Percentiles rank a stretch among this genome's conserved stretches.
Conservation (phyloP, 92 coral and sea anemone genomes). For the Phenganax stokvisi region DNA sequence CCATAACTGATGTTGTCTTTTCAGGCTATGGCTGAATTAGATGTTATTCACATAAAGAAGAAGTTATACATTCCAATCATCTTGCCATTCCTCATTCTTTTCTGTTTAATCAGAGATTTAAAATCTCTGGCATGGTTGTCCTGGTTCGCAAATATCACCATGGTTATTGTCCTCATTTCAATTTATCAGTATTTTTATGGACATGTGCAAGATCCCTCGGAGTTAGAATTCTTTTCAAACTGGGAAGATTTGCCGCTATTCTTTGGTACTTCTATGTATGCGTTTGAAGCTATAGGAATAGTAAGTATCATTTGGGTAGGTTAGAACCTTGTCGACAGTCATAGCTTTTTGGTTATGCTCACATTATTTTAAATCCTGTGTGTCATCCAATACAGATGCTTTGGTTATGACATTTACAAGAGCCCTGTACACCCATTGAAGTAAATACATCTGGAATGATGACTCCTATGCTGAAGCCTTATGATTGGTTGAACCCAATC, state of each 20-base stretch:
- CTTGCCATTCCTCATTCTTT: slow-evolving; percentile 62
- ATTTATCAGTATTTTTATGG: slow-evolving; percentile 59
- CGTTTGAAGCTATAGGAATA: slow-evolving; percentile 34
- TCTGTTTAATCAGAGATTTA: slow-evolving; percentile 72
- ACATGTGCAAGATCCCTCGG: slow-evolving; percentile 55
- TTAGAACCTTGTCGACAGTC: no score
- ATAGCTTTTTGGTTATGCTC: no score
- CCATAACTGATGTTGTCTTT: background rate
- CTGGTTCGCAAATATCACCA: slow-evolving; percentile 61
- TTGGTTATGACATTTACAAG: no score
- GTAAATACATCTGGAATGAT: no score
- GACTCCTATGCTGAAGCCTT: no score
- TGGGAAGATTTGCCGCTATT: slow-evolving; percentile 43
- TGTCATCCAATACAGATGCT: no score
- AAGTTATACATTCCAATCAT: slow-evolving; percentile 72
- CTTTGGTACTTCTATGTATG: slow-evolving; percentile 28
- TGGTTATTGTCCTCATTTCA: slow-evolving; percentile 52
- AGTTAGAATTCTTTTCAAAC: slow-evolving; percentile 56
- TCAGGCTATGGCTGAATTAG: slow-evolving; percentile 45
- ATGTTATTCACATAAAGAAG: slow-evolving; percentile 55
- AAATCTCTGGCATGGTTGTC: slow-evolving; percentile 69
- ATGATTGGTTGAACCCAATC: no score
- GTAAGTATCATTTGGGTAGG: background rate
- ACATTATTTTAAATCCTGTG: no score
- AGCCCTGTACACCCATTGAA: no score